Evolutionary conservation across 2,113 vertebrate species (phyloP).

Genomic region (Parotia lawesii): DNA sequence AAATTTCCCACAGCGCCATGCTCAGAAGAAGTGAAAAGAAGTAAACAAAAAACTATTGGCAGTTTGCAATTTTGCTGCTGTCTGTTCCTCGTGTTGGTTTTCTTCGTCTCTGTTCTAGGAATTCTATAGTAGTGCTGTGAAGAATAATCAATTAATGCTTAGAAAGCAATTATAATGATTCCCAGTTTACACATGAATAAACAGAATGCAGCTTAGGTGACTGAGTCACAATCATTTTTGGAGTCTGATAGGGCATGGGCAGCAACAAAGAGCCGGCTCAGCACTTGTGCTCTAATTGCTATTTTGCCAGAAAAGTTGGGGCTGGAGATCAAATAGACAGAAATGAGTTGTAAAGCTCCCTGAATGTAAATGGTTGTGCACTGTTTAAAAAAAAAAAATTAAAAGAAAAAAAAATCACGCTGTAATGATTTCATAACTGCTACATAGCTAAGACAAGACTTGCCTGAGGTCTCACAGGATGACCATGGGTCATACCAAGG

Average conservation of each 20-base stretch:
- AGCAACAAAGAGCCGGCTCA: slow-evolving; percentile 56
- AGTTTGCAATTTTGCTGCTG: neutral
- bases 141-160: slow-evolving; percentile 65
- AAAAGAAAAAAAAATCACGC: too few species aligned
- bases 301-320: slow-evolving; percentile 48
- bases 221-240: slow-evolving; percentile 49
- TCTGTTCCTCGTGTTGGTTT: slow-evolving; percentile 22
- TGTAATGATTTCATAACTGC: slow-evolving; percentile 19
- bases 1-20: neutral
- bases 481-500: neutral
- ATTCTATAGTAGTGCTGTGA: slow-evolving; percentile 12
- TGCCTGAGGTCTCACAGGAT: neutral
- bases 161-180: slow-evolving; percentile 61
- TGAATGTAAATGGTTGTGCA: slow-evolving; percentile 22
- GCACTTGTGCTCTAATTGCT: slow-evolving; percentile 54
- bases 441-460: neutral
- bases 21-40: neutral
- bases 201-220: slow-evolving; percentile 40
- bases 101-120: slow-evolving; percentile 27
- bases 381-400: neutral
- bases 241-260: slow-evolving; percentile 33
- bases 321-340: slow-evolving; percentile 47
- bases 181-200: slow-evolving; percentile 61
- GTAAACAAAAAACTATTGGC: neutral
- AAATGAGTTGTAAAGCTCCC: slow-evolving; percentile 27